phyloP scores from a whole-genome alignment of 2,797 vertebrate genomes.

The Cheirogaleus major region DNA sequence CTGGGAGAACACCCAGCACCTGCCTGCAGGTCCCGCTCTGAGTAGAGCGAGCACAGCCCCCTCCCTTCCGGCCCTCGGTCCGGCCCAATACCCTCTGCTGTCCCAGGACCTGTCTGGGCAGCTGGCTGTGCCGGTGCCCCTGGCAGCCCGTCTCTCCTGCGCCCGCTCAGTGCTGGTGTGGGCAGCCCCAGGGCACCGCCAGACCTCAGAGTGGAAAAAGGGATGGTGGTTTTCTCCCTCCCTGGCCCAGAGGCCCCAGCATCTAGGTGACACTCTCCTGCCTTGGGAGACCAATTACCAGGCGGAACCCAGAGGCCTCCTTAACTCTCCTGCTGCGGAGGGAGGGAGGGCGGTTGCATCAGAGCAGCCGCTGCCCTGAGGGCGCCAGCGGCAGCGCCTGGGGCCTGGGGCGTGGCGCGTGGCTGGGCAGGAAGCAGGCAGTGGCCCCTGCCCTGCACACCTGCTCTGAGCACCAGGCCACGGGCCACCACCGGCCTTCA shows the following conservation, averaged over 20 bases:
- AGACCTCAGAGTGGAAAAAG: slow-evolving; percentile 69
- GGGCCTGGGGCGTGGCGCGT: neutral
- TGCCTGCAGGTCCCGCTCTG: no score
- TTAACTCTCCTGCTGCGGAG: neutral
- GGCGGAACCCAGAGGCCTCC: slow-evolving; percentile 30
- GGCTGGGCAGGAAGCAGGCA: neutral
- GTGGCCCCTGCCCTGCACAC: no score
- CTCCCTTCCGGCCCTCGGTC: accelerated
- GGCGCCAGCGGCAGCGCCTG: neutral
- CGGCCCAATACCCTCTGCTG: accelerated
- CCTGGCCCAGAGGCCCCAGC: slow-evolving; percentile 50
- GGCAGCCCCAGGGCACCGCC: slow-evolving; percentile 68
- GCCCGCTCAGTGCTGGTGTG: neutral
- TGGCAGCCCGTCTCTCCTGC: neutral
- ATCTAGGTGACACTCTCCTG: neutral
- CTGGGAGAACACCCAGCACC: neutral
- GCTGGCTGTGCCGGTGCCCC: neutral
- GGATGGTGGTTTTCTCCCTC: slow-evolving; percentile 62
- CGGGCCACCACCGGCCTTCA: neutral
- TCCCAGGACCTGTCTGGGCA: neutral
- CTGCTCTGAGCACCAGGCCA: neutral
- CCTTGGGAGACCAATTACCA: slow-evolving; percentile 70
- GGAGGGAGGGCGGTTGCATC: slow-evolving; percentile 52
- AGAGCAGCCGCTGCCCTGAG: neutral
- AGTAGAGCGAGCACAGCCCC: neutral